Evolutionary conservation across 2,888 invertebrate species (phyloP), one percentile per base, ranked within the genome.

Genomic region (Erynnis tages): DNA sequence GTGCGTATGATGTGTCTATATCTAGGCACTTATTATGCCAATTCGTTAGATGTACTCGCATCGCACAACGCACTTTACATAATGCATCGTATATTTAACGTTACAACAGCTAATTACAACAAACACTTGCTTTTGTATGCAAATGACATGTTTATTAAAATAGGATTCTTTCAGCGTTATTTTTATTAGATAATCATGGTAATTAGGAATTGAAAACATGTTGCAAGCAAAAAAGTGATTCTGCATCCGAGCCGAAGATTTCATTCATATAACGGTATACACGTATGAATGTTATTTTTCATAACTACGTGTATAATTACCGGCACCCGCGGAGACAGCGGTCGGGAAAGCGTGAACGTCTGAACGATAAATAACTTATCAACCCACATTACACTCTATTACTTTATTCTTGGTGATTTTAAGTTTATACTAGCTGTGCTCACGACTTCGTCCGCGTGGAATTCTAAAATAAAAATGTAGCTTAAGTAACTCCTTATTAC

Each of bases 311-410:
- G 32, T 47, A 46, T 30, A 49, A 38, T 47, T 48, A 49, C 32
- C 53, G 52, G 56, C 44, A 35, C 43, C 38, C 21, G 48, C 32
- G 40, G 45, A 40, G 54, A 46, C 46, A 30, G 57, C 55, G 55
- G 40, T 68, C 77, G 68, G 67, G 82, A 83, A 82, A 83, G 83
- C 83, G 82, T 82, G 78, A 80, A 77, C 35, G 19, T 14, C 8
- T 65, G 65, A 34, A 50, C 48, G 55, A 13, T 55, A 54, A 57
- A 43, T 54, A 53, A 57, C 54, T 55, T 54, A 57, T 54, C 55
- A 54, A 47, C 47, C 54, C 35, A 35, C 46, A 46, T 35, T 11
- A 11, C 35, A 35, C 35, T 25, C 34, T 13, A 44, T 44, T 44
- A 30, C 43, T 44, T n/a, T 44, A 30, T 44, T 44, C 30, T 44